Base-by-base conservation (phyloP, 2,888 invertebrate genomes). In the Cephus rjabovi region DNA sequence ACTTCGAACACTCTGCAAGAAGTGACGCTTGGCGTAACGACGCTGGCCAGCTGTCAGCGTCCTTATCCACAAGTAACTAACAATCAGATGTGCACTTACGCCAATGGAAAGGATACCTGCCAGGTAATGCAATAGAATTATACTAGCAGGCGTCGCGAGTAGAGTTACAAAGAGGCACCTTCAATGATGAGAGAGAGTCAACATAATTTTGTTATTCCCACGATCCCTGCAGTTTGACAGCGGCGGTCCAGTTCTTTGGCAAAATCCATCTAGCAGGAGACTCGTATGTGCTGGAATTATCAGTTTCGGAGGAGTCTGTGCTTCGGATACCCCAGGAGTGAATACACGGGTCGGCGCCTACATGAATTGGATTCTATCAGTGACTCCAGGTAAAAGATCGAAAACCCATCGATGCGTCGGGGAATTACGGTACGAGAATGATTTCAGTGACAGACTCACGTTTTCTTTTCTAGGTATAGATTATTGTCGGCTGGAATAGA, bases 201-300 rank as follows among this genome's bases (percentile, higher is more conserved):
- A 40, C 40, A 0, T 56, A 9, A 23, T 23, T 56, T 56, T 56
- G 1, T 23, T 23, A 23, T 56, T 23, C 0, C 15, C 1, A 9
- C 23, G 23, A 56, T 23, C 23, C 56, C 9, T 56, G 23, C 40
- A 90, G 90, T 83, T 85, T 74, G 90, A 91, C 73, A 90, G 94
- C 9, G 95, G 95, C 3, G 95, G 95, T 0, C 94, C 95, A 0
- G 78, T 92, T 0, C 85, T 94, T 1, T 94, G 93, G 92, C 90
- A 91, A 76, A 94, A 94, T 81, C 89, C 90, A 12, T 77, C 80
- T 1, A 87, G 86, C 2, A 83, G 83, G 33, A 84, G 86, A 75
- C 15, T 88, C 1, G 80, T 88, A 0, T 76, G 84, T 12, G 77
- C 93, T 0, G 95, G 94, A 1, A 85, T 95, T n/a, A 92, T 95